Evolutionary conservation across 2,797 vertebrate genomes (phyloP), one percentile per base, ranked within the genome.

Genomic region (Melanotaenia pygmaea): DNA sequence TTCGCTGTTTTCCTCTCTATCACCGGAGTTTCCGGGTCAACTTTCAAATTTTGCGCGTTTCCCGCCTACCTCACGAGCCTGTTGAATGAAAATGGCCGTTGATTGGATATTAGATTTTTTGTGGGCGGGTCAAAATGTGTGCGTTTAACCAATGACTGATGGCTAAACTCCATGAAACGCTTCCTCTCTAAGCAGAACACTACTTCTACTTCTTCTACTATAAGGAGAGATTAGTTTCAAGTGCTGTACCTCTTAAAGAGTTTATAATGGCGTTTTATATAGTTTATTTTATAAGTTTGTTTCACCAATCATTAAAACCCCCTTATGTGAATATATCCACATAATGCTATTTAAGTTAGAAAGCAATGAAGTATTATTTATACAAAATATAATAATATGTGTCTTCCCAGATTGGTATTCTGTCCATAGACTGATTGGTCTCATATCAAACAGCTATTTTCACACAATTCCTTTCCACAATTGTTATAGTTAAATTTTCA

Each of bases 21-120:
- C 73, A 54, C 62, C 78, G 80, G 68, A 80, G 73, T 66, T 94
- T 94, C 94, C 93, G 87, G 92, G 92, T 83, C 3, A 63, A 92
- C 91, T 92, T 95, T 95, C 93, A 95, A 95, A 94, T 92, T 88
- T 94, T 91, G 93, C 95, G 94, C 94, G 89, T 87, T 91, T 60
- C 16, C 81, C 71, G 63, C 78, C 82, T 38, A 70, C 40, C 38
- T 58, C 35, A 0, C 26, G 16, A 51, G 73, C 18, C 14, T 51
- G 9, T 0, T 60, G 69, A 86, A 72, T 64, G 18, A 70, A 16
- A 1, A 0, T 0, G 26, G 12, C 3, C 0, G 78, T 10, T 87
- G 81, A 92, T 91, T 92, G 88, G 89, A n/a, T 62, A 20, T 1
- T 56, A 32, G 1, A 14, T 18, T 5, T 3, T 5, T 5, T 38